Conservation (phyloP, 2,888 invertebrate genomes). For the Zaprionus bogoriensis region DNA sequence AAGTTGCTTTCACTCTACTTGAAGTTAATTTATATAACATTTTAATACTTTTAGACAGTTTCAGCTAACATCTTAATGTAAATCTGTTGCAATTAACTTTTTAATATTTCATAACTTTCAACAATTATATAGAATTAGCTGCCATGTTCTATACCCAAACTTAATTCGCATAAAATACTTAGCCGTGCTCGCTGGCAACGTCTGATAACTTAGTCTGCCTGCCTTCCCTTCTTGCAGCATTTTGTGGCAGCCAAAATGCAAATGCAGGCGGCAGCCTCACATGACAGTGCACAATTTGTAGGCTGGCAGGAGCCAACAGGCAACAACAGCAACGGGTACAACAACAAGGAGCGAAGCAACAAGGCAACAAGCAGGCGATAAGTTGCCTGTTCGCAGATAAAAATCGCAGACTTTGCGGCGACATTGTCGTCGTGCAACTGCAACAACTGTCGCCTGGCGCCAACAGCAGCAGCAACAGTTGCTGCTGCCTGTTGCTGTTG, state of each 20-base stretch:
- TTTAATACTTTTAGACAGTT: too few species aligned
- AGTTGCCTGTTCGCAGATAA: constrained; percentile 66
- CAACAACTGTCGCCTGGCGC: constrained; percentile 49
- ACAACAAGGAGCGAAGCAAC: background rate
- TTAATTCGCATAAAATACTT: too few species aligned
- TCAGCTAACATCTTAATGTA: background rate
- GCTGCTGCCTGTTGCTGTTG: constrained; percentile 8
- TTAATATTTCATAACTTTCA: background rate
- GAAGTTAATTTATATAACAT: background rate
- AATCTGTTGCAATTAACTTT: background rate
- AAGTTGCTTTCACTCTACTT: too few species aligned
- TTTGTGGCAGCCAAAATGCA: constrained; percentile 26
- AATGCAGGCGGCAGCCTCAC: constrained; percentile 31
- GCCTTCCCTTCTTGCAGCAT: too few species aligned
- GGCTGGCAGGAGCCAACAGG: constrained; percentile 23
- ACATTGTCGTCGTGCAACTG: constrained; percentile 47
- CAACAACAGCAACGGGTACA: constrained; percentile 15
- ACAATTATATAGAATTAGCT: too few species aligned
- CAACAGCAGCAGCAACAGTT: constrained; percentile 45
- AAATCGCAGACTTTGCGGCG: constrained; percentile 80
- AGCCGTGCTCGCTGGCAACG: too few species aligned
- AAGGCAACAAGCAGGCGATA: constrained; percentile 35
- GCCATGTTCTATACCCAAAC: too few species aligned
- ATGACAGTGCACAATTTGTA: constrained; percentile 55
- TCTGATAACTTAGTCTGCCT: too few species aligned